Base-by-base conservation (phyloP, 2,797 vertebrate genomes). In the Sebastes matsubarae region DNA sequence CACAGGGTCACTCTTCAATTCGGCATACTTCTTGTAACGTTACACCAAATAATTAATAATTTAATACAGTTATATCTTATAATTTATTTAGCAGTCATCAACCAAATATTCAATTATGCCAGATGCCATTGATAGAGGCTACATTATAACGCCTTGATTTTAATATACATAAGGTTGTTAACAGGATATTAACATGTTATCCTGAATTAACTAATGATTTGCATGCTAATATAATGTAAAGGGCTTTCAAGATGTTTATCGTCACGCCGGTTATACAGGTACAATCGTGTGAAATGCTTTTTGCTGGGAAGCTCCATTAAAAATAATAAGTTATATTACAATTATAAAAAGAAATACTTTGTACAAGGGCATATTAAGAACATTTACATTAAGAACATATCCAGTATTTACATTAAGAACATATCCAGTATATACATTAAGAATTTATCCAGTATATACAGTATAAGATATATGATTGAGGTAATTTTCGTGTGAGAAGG, bases 161-260 rank as follows among this genome's bases (percentile, higher is more conserved):
- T 2, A 42, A 34, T 24, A 8, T 24, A 10, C 30, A 38, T 2
- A 20, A 20, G 2, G 6, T 34, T 72, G 3, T 30, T 18, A 24
- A 22, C 14, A 70, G 5, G 13, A 54, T 61, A 8, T 27, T 59
- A 5, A 3, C 7, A 5, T 42, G 4, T 32, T 57, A 7, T 14
- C 5, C 6, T 58, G 7, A 18, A 24, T 14, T 4, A 25, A 25
- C 14, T 6, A 22, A 22, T 18, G 4, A 60, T 46, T 22, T 10
- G n/a, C 34, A 54, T 32, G 4, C 20, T 24, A 14, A 4, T 20
- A 14, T 13, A 20, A 2, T 42, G 12, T 52, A 32, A 36, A 16
- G 0, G 22, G 8, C 7, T 18, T 34, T 38, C 36, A 38, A 38
- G 36, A 38, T 38, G 38, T 14, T 1, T 14, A 42, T 42, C 0